Evolutionary conservation across 2,888 invertebrate genomes (phyloP).

Genomic region (Sinohyriopsis cumingii): DNA sequence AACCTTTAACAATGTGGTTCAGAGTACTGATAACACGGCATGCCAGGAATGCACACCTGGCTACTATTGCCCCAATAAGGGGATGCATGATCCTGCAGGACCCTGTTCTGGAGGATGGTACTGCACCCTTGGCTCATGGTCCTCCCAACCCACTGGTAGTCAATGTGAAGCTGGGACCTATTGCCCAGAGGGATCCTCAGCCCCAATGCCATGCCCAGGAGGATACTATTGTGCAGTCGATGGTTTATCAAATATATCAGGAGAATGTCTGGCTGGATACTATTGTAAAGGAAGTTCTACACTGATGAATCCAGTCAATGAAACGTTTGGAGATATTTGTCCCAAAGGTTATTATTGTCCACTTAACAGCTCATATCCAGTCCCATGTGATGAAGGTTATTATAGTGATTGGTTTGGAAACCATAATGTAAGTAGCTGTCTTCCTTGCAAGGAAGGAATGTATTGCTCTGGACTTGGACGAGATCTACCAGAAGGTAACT

Average conservation of each 20-base stretch:
- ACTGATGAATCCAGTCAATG: constrained; percentile 64
- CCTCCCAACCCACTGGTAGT: constrained; percentile 59
- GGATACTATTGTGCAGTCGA: constrained; percentile 63
- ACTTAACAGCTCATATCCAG: constrained; percentile 52
- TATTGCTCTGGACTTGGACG: constrained; percentile 63
- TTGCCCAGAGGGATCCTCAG: constrained; percentile 63
- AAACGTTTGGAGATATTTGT: constrained; percentile 67
- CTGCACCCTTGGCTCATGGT: constrained; percentile 64
- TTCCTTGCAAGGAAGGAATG: constrained; percentile 66
- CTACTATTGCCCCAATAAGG: constrained; percentile 61
- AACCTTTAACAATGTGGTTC: constrained; percentile 61
- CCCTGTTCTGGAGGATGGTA: constrained; percentile 67
- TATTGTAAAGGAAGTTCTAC: constrained; percentile 64
- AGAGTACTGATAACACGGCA: constrained; percentile 38
- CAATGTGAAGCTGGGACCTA: constrained; percentile 64
- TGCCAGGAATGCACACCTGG: constrained; percentile 66
- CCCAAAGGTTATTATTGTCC: constrained; percentile 69
- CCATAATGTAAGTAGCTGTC: constrained; percentile 62
- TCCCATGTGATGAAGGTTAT: constrained; percentile 62
- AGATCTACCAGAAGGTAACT: constrained; percentile 58
- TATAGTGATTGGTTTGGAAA: constrained; percentile 59
- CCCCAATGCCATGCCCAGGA: constrained; percentile 56
- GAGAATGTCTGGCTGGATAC: constrained; percentile 63
- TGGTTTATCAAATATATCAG: constrained; percentile 55
- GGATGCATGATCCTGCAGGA: constrained; percentile 55